Percentiles rank a stretch among this genome's conserved stretches.
Conservation (phyloP, 2,888 invertebrate genomes). For the Stenoptilia bipunctidactyla region DNA sequence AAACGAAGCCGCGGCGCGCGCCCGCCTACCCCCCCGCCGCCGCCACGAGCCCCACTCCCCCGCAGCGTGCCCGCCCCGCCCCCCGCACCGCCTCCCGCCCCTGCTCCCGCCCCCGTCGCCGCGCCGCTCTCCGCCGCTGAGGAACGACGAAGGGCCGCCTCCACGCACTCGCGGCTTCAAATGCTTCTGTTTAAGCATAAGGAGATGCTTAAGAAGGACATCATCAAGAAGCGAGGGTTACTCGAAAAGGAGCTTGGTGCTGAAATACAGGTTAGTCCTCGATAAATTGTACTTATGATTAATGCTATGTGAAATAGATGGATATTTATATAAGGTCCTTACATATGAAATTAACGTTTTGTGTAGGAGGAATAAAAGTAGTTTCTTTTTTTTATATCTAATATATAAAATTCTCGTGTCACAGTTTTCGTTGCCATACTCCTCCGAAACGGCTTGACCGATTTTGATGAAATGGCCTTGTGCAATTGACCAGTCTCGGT, state of each 20-base stretch:
- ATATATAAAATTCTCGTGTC: too few relatives aligned
- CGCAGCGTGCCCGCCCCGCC: constrained; percentile 17
- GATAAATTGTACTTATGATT: too few relatives aligned
- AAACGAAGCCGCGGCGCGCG: constrained; percentile 29
- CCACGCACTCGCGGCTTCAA: constrained; percentile 74
- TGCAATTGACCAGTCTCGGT: too few relatives aligned
- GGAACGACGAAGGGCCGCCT: constrained; percentile 67
- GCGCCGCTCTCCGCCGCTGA: constrained; percentile 31
- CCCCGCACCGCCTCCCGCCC: constrained; percentile 10
- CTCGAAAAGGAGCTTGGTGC: constrained; percentile 91
- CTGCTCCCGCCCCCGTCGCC: constrained; percentile 13
- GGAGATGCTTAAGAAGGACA: constrained; percentile 92
- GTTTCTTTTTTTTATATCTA: too few relatives aligned
- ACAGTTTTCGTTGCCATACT: too few relatives aligned
- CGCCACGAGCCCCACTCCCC: constrained; percentile 20
- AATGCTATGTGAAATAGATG: too few relatives aligned
- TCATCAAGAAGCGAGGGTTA: constrained; percentile 88
- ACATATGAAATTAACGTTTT: too few relatives aligned
- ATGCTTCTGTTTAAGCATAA: constrained; percentile 88
- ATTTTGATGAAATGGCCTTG: too few relatives aligned
- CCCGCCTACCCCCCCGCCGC: constrained; percentile 17
- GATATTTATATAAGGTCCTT: too few relatives aligned
- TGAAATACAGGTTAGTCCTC: constrained; percentile 84
- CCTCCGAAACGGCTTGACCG: too few relatives aligned
- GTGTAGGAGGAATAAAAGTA: too few relatives aligned